Conservation (phyloP, 2,797 vertebrate species). For the Apogon hyalosoma region DNA sequence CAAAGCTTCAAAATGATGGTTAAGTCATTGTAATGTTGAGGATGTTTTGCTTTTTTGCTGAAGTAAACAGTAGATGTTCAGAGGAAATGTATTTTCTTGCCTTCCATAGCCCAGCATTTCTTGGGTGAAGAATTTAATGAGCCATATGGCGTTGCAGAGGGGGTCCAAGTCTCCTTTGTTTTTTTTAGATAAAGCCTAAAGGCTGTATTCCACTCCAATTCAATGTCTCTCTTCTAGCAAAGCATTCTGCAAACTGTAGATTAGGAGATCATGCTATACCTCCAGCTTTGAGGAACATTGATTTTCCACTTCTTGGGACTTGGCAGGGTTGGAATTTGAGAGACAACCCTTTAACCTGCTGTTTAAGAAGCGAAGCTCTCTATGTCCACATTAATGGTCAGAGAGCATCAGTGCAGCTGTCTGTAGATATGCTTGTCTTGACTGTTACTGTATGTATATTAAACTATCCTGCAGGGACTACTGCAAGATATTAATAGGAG, state of each 20-base stretch:
- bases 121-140: conserved; percentile 49
- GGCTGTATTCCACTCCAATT: conserved; percentile 48
- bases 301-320: conserved; percentile 47
- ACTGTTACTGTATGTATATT: conserved; percentile 55
- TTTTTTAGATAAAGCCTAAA: conserved; percentile 58
- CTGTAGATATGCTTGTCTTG: conserved; percentile 45
- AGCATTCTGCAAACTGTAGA: conserved; percentile 22
- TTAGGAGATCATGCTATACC: conserved; percentile 30
- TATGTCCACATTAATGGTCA: conserved; percentile 19
- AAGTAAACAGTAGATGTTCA: too few relatives aligned
- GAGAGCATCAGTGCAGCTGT: conserved; percentile 31
- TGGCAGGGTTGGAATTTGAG: conserved; percentile 39
- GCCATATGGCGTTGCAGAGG: conserved; percentile 63
- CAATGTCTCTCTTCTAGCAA: conserved; percentile 10
- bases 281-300: conserved; percentile 60
- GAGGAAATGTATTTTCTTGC: too few relatives aligned
- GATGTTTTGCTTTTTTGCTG: too few relatives aligned
- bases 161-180: conserved; percentile 40
- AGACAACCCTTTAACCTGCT: conserved; percentile 33
- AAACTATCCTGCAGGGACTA: conserved; percentile 49
- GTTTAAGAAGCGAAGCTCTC: conserved; percentile 27
- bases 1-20: too few relatives aligned
- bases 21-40: too few relatives aligned
- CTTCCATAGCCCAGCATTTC: conserved; percentile 30
- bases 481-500: conserved; percentile 69